Conservation (phyloP, 2,888 invertebrate species). For the Patella pellucida region DNA sequence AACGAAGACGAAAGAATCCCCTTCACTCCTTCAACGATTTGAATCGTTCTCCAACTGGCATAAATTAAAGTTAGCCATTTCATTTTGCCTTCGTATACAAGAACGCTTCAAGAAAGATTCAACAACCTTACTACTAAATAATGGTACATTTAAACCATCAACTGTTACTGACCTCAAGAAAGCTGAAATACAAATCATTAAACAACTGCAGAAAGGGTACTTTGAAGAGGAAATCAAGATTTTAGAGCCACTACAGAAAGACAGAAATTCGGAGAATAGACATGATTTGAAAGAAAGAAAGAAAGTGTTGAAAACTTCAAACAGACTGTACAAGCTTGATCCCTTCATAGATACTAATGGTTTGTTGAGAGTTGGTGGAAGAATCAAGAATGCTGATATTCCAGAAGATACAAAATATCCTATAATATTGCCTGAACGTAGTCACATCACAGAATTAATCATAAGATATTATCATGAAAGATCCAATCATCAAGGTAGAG, state of each 20-base stretch:
- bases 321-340: conserved; percentile 5
- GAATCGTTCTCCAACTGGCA: background rate
- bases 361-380: conserved; percentile 13
- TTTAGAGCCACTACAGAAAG: background rate
- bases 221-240: conserved; percentile 1
- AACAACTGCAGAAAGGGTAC: background rate
- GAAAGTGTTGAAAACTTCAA: background rate
- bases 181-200: background rate
- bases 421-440: conserved; percentile 15
- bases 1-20: background rate
- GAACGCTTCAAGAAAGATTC: too few species aligned
- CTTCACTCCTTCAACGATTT: background rate
- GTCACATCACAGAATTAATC: conserved; percentile 16
- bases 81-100: background rate
- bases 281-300: background rate
- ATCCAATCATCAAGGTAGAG: background rate
- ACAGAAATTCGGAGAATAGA: background rate
- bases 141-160: background rate
- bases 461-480: conserved; percentile 13
- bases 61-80: background rate
- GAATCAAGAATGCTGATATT: background rate
- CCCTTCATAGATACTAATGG: conserved; percentile 4
- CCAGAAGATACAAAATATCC: conserved; percentile 15
- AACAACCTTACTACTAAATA: background rate
- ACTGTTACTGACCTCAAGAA: background rate